phyloP scores from a whole-genome alignment of 1,140 invertebrate genomes.

The Drosophila biarmipes region DNA sequence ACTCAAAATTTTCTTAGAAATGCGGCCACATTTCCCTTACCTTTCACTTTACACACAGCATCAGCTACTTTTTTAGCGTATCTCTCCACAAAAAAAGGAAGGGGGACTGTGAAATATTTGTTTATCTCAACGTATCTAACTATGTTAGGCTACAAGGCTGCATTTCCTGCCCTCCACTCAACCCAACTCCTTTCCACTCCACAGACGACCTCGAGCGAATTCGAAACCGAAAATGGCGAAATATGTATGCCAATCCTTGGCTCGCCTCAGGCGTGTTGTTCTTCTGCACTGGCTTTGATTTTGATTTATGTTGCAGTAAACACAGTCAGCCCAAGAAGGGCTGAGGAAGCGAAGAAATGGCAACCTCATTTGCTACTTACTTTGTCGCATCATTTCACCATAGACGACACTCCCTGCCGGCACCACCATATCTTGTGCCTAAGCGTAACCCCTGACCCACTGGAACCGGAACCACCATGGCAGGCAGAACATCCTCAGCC shows the following conservation, averaged over 20 bases:
- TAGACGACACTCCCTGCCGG: constrained; percentile 17
- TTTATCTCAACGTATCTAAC: constrained; percentile 71
- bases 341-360: constrained; percentile 44
- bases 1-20: background rate
- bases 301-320: constrained; percentile 81
- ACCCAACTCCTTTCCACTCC: background rate
- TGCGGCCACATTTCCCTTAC: constrained; percentile 29
- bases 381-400: constrained; percentile 80
- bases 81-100: constrained; percentile 18
- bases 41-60: constrained; percentile 44
- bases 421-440: background rate
- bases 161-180: constrained; percentile 36
- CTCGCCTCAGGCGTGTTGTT: constrained; percentile 54
- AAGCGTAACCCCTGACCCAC: too few relatives aligned
- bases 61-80: constrained; percentile 34
- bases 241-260: constrained; percentile 39
- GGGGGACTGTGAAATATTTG: constrained; percentile 56
- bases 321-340: constrained; percentile 47
- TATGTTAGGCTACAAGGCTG: constrained; percentile 66
- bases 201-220: constrained; percentile 13
- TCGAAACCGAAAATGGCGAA: constrained; percentile 44
- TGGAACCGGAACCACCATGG: background rate
- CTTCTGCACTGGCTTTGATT: constrained; percentile 70
- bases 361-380: constrained; percentile 80
- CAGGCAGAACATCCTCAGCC: too few relatives aligned